These are phyloP conservation scores for Uromys caudimaculatus DNA, from an alignment of 2,797 vertebrate genomes.

Conservation along the genomic window DNA sequence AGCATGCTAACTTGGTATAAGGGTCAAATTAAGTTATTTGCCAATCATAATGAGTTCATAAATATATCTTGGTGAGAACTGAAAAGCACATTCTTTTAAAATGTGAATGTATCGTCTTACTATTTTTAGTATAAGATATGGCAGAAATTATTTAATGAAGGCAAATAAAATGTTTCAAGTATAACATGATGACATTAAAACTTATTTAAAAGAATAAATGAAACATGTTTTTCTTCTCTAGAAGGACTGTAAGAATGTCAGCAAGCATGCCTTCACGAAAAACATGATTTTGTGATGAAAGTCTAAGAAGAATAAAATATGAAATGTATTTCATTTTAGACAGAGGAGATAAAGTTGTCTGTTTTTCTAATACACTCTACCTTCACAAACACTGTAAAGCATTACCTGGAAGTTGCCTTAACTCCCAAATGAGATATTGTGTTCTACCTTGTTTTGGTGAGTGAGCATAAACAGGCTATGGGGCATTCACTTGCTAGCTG, in stretches of 20 bases:
- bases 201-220: neutral
- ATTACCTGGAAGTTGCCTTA: too few relatives aligned
- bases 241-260: neutral
- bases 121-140: neutral
- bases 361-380: neutral
- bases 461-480: neutral
- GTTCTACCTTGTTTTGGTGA: neutral
- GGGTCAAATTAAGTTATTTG: constrained; percentile 85
- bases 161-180: neutral
- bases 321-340: neutral
- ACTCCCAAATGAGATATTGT: neutral
- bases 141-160: neutral
- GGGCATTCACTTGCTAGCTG: accelerated
- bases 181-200: neutral
- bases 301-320: neutral
- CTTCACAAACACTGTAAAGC: neutral
- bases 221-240: neutral
- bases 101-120: constrained; percentile 73
- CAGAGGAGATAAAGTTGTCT: neutral
- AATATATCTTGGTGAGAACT: constrained; percentile 66
- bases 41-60: constrained; percentile 79
- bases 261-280: too few relatives aligned
- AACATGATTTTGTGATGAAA: neutral
- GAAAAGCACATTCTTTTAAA: constrained; percentile 79
- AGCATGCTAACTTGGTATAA: constrained; percentile 77